Base-by-base conservation (phyloP, 2,888 invertebrate genomes). In the Timandra comae region DNA sequence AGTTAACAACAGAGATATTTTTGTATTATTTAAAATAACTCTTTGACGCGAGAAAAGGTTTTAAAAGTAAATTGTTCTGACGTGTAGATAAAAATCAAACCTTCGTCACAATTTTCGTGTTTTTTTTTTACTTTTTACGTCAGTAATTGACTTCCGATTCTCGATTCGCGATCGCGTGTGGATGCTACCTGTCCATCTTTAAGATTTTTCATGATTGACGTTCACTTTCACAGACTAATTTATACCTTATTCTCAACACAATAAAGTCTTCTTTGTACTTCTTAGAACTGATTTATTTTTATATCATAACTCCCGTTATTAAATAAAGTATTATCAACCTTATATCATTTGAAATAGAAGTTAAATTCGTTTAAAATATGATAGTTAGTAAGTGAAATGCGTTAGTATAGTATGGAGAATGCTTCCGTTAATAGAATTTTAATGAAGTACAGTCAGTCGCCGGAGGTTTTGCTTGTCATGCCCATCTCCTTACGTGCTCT, bases 381-480 rank as follows among this genome's bases (percentile, higher is more conserved):
- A n/a, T n/a, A 38, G 22, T 39, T 22, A 38, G 39, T 33, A 37
- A 29, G 34, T 40, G 21, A 36, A 21, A 21, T 27, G 27, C 28
- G 16, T 16, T 30, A 39, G 27, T 27, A 35, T 16, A 51, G 52
- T 61, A 52, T 56, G 63, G 69, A 78, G 82, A 84, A 82, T 80
- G 84, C 84, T 81, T 79, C 81, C 66, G 80, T 75, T 85, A 85
- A 84, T 85, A 85, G 82, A 82, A 81, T 81, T 81, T 82, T 85
- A 84, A 85, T 84, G 82, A 85, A 85, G 79, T 79, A 81, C 80
- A 80, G 84, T 77, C 72, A 76, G 80, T 64, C n/a, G n/a, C n/a
- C 52, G 47, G 68, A 64, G 62, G 74, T 78, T 76, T 67, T 82
- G 84, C 82, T 66, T 73, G 82, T 85, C 84, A 84, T 82, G 84